phyloP scores from a whole-genome alignment of 2,888 invertebrate species.

The Parasteatoda lunata region DNA sequence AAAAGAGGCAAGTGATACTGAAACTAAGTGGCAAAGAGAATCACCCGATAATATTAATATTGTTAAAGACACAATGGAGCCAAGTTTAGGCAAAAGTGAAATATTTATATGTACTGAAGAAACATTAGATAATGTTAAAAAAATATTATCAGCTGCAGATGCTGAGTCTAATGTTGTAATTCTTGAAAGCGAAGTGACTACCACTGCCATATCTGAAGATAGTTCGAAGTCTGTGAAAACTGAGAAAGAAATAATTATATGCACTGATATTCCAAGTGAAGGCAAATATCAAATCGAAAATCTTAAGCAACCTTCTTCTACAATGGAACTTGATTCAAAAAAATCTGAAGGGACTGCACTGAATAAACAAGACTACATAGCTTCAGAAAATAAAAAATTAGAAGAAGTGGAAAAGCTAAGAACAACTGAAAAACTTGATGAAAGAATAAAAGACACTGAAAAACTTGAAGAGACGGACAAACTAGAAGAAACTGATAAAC shows the following conservation, averaged over 20 bases:
- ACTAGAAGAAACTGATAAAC: neutral
- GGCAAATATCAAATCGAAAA: conserved; percentile 10
- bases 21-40: conserved; percentile 60
- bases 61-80: conserved; percentile 55
- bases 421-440: no score
- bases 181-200: conserved; percentile 2
- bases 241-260: conserved; percentile 8
- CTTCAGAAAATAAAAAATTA: no score
- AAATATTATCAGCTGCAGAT: conserved; percentile 60
- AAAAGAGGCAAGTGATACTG: conserved; percentile 44
- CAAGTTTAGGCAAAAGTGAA: conserved; percentile 59
- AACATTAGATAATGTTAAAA: conserved; percentile 59
- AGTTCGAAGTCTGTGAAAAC: neutral
- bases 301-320: neutral
- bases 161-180: conserved; percentile 64
- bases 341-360: neutral
- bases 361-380: no score
- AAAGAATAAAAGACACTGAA: no score
- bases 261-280: neutral
- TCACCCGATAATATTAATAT: conserved; percentile 61
- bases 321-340: neutral
- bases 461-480: no score
- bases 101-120: conserved; percentile 65
- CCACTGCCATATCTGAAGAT: conserved; percentile 1
- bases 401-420: no score